These are phyloP conservation scores for Natrix natrix DNA, from an alignment of 2,797 vertebrate species.

Conservation along the genomic window DNA sequence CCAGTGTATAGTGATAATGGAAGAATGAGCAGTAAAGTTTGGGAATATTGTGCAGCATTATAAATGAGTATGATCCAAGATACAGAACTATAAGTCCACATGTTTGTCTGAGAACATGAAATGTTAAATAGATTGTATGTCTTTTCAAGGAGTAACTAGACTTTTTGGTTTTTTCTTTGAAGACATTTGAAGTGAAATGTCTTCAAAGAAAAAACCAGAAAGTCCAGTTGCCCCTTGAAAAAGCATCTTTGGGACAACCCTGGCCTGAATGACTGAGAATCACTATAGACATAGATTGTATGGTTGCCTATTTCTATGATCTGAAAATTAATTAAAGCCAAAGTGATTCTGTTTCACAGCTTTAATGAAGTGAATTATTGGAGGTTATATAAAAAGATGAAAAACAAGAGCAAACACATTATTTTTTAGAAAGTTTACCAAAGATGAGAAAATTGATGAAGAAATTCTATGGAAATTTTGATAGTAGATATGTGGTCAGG, in stretches of 20 bases:
- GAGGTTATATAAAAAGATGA: neutral
- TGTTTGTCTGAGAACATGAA: no score
- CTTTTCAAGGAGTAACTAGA: no score
- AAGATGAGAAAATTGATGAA: neutral
- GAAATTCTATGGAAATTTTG: neutral
- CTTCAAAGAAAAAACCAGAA: no score
- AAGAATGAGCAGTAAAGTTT: neutral
- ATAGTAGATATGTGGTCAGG: neutral
- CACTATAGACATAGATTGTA: neutral
- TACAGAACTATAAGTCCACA: no score
- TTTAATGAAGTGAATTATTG: neutral
- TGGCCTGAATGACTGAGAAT: no score
- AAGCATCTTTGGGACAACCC: no score
- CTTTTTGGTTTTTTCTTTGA: no score
- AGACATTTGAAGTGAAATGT: no score
- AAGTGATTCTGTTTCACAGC: neutral
- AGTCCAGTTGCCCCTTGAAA: no score
- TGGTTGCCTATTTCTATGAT: neutral
- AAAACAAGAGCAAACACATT: neutral
- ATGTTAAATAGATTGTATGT: neutral
- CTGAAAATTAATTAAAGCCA: neutral
- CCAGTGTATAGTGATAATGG: neutral
- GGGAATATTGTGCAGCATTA: neutral
- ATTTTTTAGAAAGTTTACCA: neutral
- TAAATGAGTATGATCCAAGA: no score